A percentile compares a stretch with the other conserved stretches of the same genome.
Evolutionary conservation across 2,797 vertebrate species (phyloP).

Genomic region (Melanogrammus aeglefinus): DNA sequence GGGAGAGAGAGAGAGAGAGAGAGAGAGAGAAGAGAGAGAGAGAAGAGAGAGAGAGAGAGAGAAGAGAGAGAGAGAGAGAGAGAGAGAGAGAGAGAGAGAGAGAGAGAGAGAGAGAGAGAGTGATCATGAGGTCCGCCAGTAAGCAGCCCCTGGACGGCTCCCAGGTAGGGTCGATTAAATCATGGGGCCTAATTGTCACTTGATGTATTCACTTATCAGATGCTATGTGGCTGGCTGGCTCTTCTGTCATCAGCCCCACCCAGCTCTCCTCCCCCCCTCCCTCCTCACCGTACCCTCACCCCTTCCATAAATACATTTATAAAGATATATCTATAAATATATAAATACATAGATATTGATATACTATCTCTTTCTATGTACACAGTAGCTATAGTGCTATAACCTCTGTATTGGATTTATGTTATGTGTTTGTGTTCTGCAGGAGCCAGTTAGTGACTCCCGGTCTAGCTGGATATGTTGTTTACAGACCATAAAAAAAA

Average conservation of each 20-base stretch:
- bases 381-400: no score
- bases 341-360: no score
- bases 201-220: constrained; percentile 83
- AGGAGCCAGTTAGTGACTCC: no score
- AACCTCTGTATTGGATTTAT: no score
- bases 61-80: constrained; percentile 16
- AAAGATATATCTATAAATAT: no score
- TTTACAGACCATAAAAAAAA: no score
- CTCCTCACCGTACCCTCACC: no score
- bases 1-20: not conserved
- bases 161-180: constrained; percentile 80
- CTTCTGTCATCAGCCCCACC: no score
- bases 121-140: constrained; percentile 84
- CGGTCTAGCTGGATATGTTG: no score
- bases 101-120: not conserved
- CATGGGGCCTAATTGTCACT: constrained; percentile 76
- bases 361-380: no score
- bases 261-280: constrained; percentile 57
- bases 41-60: constrained; percentile 1
- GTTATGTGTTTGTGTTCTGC: no score
- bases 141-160: constrained; percentile 67
- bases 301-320: no score
- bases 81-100: constrained; percentile 6
- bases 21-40: not conserved
- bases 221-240: constrained; percentile 59